A percentile compares a stretch with the other conserved stretches of the same genome.
phyloP scores from a whole-genome alignment of 2,888 invertebrate genomes.

The Eristalis pertinax region DNA sequence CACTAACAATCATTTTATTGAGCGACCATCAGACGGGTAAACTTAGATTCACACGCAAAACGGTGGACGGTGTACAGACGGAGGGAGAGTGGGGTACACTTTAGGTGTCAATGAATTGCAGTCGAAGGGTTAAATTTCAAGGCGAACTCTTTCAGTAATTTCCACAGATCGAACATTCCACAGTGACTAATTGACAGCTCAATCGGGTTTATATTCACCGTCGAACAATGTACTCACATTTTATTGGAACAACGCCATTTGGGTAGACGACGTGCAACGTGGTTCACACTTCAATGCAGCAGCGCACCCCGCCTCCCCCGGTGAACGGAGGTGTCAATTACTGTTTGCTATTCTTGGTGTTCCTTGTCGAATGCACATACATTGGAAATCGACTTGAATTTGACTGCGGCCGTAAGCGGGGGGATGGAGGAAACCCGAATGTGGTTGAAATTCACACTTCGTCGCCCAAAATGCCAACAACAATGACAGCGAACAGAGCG shows the following conservation, averaged over 20 bases:
- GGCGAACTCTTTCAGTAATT: slow-evolving; percentile 24
- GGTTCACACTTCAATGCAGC: slow-evolving; percentile 58
- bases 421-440: background rate
- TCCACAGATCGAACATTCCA: slow-evolving; percentile 14
- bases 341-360: slow-evolving; percentile 48
- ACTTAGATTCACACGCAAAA: background rate
- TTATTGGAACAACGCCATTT: slow-evolving; percentile 29
- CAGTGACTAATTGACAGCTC: slow-evolving; percentile 65
- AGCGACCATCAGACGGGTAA: background rate
- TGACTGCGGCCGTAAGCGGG: slow-evolving; percentile 16
- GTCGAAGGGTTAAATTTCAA: slow-evolving; percentile 54
- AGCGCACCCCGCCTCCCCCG: background rate
- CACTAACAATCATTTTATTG: slow-evolving; percentile 13
- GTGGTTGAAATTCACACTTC: slow-evolving; percentile 61
- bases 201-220: slow-evolving; percentile 48
- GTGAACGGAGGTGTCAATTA: slow-evolving; percentile 61
- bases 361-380: slow-evolving; percentile 5
- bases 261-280: slow-evolving; percentile 4
- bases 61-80: too few relatives aligned
- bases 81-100: slow-evolving; percentile 13
- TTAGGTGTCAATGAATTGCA: slow-evolving; percentile 56
- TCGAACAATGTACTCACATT: slow-evolving; percentile 11
- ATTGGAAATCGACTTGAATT: slow-evolving; percentile 43
- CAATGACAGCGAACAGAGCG: slow-evolving; percentile 43
- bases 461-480: slow-evolving; percentile 61